Conservation (phyloP, 2,888 invertebrate genomes). For the Tachina grossa region DNA sequence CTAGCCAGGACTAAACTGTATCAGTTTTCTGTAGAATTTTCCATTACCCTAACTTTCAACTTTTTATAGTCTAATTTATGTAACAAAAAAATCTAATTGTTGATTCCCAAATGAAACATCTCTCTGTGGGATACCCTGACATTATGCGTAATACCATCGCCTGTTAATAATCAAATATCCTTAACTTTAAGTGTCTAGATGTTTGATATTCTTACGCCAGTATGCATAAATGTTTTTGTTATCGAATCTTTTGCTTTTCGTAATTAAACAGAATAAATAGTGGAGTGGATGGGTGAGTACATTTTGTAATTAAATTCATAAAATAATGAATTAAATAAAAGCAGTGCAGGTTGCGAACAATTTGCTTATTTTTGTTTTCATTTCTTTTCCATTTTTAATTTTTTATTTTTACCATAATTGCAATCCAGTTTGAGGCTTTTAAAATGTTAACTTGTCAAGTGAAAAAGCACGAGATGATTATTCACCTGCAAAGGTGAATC, state of each 20-base stretch:
- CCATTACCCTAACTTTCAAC: too few relatives aligned
- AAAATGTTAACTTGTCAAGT: slow-evolving; percentile 75
- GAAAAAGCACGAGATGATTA: slow-evolving; percentile 57
- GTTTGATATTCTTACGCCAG: not conserved
- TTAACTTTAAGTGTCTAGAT: not conserved
- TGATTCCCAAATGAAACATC: too few relatives aligned
- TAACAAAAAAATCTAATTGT: too few relatives aligned
- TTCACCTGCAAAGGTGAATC: slow-evolving; percentile 51
- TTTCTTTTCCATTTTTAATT: not conserved
- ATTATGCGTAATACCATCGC: too few relatives aligned
- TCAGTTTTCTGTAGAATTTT: too few relatives aligned
- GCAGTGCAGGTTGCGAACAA: slow-evolving; percentile 43
- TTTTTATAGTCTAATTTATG: too few relatives aligned
- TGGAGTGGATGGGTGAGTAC: slow-evolving; percentile 14
- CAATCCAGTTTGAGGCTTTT: slow-evolving; percentile 82
- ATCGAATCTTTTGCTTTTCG: not conserved
- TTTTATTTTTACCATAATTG: slow-evolving; percentile 80
- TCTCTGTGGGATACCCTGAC: too few relatives aligned
- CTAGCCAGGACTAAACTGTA: too few relatives aligned
- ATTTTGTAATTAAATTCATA: slow-evolving; percentile 36
- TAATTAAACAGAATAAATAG: slow-evolving; percentile 1
- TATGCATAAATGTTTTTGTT: slow-evolving; percentile 6
- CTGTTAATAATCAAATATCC: not conserved
- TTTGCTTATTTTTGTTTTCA: slow-evolving; percentile 3
- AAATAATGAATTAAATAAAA: slow-evolving; percentile 50